Conservation (phyloP, 2,113 vertebrate species). For the human (Homo sapiens) region DNA sequence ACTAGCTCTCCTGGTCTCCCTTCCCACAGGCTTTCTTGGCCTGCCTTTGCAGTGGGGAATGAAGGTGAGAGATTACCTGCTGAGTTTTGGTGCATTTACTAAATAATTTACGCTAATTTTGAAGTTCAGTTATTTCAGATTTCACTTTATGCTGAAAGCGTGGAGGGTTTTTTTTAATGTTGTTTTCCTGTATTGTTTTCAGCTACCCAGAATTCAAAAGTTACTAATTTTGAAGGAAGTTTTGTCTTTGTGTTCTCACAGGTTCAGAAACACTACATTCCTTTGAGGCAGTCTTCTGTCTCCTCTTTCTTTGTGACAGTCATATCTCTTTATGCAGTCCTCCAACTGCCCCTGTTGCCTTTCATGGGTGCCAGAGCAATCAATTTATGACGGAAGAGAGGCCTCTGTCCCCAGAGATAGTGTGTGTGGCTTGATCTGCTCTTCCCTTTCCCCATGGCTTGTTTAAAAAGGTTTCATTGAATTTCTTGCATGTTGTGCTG, state of each 20-base stretch:
- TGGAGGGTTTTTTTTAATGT: background rate
- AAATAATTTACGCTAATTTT: background rate
- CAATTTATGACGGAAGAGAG: slow-evolving; percentile 67
- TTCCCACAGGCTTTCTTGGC: background rate
- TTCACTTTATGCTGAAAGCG: background rate
- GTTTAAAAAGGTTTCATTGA: slow-evolving; percentile 82
- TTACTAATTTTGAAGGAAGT: slow-evolving; percentile 43
- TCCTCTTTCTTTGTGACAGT: slow-evolving; percentile 35
- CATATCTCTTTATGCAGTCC: slow-evolving; percentile 23
- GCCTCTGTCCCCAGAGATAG: slow-evolving; percentile 71
- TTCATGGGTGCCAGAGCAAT: slow-evolving; percentile 50
- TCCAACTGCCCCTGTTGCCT: slow-evolving; percentile 45
- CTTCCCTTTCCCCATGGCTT: slow-evolving; percentile 74
- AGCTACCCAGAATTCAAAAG: background rate
- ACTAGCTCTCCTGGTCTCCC: background rate
- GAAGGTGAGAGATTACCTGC: background rate
- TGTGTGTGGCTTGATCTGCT: slow-evolving; percentile 64
- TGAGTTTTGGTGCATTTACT: background rate
- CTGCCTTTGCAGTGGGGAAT: background rate
- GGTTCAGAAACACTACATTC: background rate
- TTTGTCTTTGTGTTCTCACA: background rate
- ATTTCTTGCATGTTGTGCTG: slow-evolving; percentile 81
- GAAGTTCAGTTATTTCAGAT: background rate
- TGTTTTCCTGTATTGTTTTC: background rate
- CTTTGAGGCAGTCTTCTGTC: slow-evolving; percentile 36